Conservation (phyloP, 2,113 vertebrate species). For the Dromas ardeola region DNA sequence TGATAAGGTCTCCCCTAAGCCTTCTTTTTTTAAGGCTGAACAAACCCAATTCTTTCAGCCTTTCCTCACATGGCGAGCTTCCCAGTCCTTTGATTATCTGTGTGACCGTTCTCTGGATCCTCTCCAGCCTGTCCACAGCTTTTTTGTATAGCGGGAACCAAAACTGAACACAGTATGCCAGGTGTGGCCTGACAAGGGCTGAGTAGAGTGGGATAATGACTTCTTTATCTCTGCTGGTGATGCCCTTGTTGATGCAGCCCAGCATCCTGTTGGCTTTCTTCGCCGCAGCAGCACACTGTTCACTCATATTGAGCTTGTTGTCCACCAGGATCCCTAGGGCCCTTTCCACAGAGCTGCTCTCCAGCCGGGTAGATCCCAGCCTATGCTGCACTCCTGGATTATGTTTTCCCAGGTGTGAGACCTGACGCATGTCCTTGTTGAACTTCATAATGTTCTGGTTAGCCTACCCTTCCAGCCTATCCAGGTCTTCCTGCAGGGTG, state of each 20-base stretch:
- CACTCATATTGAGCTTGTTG: not conserved
- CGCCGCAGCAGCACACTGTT: not conserved
- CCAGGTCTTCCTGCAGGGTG: not conserved
- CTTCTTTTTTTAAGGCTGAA: not conserved
- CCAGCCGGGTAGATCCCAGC: not conserved
- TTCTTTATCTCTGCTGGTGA: not conserved
- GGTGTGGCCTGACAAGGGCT: not conserved
- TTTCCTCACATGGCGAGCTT: not conserved
- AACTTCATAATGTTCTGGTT: not conserved
- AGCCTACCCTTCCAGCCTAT: not conserved
- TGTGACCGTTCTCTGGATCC: not conserved
- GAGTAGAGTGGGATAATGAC: not conserved
- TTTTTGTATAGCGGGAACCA: not conserved
- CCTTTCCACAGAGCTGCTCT: not conserved
- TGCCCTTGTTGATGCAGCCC: not conserved
- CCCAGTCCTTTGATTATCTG: not conserved
- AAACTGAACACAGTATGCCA: not conserved
- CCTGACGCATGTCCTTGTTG: not conserved
- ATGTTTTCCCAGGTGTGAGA: not conserved
- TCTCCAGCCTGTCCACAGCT: not conserved
- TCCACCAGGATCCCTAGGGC: not conserved
- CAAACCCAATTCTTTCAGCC: not conserved
- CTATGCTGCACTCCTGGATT: not conserved
- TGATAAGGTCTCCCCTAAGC: not conserved
- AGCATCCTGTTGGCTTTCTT: not conserved